Evolutionary conservation across 2,113 vertebrate species (phyloP), one percentile per base, ranked within the genome.

Genomic region (Noturus placidus): DNA sequence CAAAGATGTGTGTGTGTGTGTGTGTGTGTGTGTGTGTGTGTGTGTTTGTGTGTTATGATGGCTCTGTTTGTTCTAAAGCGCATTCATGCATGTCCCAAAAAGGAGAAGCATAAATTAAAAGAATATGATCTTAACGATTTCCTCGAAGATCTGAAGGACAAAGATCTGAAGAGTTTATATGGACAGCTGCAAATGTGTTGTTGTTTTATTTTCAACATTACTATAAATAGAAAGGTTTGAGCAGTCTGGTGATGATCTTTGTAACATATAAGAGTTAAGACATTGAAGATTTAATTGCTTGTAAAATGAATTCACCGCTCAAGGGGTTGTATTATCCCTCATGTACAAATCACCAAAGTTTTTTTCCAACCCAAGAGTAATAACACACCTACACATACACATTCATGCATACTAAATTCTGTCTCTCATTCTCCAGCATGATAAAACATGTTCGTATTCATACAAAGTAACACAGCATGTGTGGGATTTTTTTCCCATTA

Each of bases 11-110:
- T 50, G 46, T 50, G 46, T 50, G 46, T 46, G 46, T 9, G 46
- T 42, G 42, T 42, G 38, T 42, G 38, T 42, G 38, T 42, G 38
- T 42, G 22, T 63, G 59, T 61, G n/a, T 33, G 65, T 69, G 65
- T 69, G 69, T 67, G 85, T 77, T 69, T 80, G 83, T 74, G 69
- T 67, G 57, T 79, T 83, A 70, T 25, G 25, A 69, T 63, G 56
- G 63, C 33, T 72, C 20, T 5, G 74, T 63, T 74, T 59, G 54
- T 7, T 59, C n/a, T 77, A 50, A 57, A 33, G 22, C 14, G 59
- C 35, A 25, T 20, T 42, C 52, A 74, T 84, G 56, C 25, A 46
- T 38, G 30, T 56, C 27, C 27, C n/a, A 54, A 79, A 77, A 10
- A 77, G n/a, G 42, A 77, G 4, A 9, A 10, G 19, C 13, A 46